Base-by-base conservation (phyloP, 2,797 vertebrate species). In the Cygnus olor region DNA sequence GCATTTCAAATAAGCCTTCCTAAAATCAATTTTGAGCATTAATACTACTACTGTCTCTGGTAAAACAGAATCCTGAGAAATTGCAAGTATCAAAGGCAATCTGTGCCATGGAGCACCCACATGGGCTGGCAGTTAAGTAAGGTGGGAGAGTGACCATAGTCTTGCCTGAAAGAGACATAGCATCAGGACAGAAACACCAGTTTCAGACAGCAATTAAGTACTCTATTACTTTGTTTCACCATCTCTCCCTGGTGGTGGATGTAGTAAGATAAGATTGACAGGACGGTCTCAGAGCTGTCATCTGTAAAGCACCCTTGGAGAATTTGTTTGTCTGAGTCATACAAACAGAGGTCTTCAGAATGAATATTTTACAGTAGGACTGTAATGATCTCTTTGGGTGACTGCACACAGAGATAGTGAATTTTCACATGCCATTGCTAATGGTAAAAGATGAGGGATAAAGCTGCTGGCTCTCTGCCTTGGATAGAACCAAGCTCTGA, bases 91-190 rank as follows among this genome's bases (percentile, higher is more conserved):
- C 25, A 22, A 47, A 58, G 30, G 42, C 24, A 60, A 56, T n/a
- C 34, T 53, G 10, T 57, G 40, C 22, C 17, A 9, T 10, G 19
- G 5, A 68, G 28, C 38, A 57, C 15, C 21, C 45, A 1, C 0
- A 0, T 25, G 9, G n/a, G 18, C 18, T 57, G 11, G 7, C 21
- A 64, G 22, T n/a, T 78, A 38, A 24, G 9, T 16, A 69, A 42
- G 19, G 5, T 27, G 20, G 2, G 12, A 54, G 16, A 54, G 27
- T 21, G 30, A 63, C 34, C 19, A 38, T 47, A 14, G 0, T 60
- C 54, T 78, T 74, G 30, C 18, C 22, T 74, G 45, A 70, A 80
- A 63, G 24, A 65, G 17, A 14, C 38, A 28, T 24, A 53, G 2
- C 11, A 47, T 51, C n/a, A 53, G 14, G 34, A 45, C 7, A 19